phyloP scores from a whole-genome alignment of 2,797 vertebrate genomes.

The Urocyon cinereoargenteus region DNA sequence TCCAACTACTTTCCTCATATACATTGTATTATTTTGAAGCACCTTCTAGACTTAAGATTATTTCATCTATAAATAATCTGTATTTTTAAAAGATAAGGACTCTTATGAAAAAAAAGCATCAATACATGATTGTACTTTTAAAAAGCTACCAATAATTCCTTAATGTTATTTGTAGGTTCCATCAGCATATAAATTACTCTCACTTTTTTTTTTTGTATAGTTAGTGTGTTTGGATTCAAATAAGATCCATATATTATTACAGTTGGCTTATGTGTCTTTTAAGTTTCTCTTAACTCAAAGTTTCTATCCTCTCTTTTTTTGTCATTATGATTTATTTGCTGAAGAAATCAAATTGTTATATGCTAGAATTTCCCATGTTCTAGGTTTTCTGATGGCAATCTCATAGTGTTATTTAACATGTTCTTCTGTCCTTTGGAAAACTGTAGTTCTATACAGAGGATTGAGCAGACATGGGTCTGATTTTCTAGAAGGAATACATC shows the following conservation, averaged over 20 bases:
- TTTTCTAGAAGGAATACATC: neutral
- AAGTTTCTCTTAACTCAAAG: neutral
- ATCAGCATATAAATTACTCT: neutral
- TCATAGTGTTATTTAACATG: neutral
- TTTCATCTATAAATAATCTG: neutral
- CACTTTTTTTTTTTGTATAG: neutral
- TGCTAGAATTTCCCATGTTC: neutral
- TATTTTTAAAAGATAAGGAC: neutral
- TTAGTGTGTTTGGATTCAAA: neutral
- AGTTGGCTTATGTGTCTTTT: neutral
- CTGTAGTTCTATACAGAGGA: neutral
- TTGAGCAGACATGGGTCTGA: neutral
- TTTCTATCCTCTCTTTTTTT: neutral
- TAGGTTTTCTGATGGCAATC: neutral
- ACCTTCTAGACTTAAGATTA: neutral
- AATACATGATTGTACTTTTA: neutral
- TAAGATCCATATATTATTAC: neutral
- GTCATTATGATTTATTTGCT: neutral
- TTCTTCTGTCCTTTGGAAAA: neutral
- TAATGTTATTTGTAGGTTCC: neutral
- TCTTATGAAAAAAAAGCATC: neutral
- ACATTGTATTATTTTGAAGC: neutral
- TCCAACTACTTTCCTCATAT: neutral
- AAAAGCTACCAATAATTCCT: conserved; percentile 22
- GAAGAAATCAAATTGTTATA: neutral